Evolutionary conservation across 1,140 invertebrate species (phyloP), one percentile per base, ranked within the genome.

Genomic region (Lordiphosa stackelbergi): DNA sequence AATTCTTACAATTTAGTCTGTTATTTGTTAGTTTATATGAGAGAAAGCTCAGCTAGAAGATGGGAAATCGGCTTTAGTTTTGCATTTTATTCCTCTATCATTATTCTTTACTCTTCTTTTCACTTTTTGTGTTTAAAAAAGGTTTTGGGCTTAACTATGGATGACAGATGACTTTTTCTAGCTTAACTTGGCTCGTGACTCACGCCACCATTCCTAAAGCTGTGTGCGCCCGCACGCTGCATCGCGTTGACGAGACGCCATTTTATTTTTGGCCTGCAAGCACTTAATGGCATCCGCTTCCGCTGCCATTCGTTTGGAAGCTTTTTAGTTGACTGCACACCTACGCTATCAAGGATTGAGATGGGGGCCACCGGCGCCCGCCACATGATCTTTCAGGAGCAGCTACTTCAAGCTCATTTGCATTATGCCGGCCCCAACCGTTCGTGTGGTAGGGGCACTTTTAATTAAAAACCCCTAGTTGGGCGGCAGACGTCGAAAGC

Each of bases 281-380:
- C 73, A 79, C 69, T 69, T 77, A 79, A 79, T 77, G 64, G 70
- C 55, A 79, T 79, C 74, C 73, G 59, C 43, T 79, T 77, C 69
- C 74, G 74, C 38, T 52, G 46, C 22, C 22, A 24, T 24, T 16
- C 22, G 41, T 42, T 51, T 36, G 40, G 53, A 34, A 34, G 53
- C 45, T 63, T 69, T 77, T 79, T 66, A 75, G 74, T 77, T 79
- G 73, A 78, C 73, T 77, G 60, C 64, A 65, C 65, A 73, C 55
- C 43, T 40, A 51, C 53, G 47, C 42, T 38, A 35, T 11, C n/a
- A 41, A 46, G 41, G 13, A 53, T 19, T 31, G 51, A 13, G 41
- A 53, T 35, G 13, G 52, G 19, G 37, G 38, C 16, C 16, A 13
- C 40, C 7, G 48, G 40, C 35, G 42, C 53, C 53, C 45, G 37